Conservation (phyloP, 2,888 invertebrate genomes). For the Pecten maximus region DNA sequence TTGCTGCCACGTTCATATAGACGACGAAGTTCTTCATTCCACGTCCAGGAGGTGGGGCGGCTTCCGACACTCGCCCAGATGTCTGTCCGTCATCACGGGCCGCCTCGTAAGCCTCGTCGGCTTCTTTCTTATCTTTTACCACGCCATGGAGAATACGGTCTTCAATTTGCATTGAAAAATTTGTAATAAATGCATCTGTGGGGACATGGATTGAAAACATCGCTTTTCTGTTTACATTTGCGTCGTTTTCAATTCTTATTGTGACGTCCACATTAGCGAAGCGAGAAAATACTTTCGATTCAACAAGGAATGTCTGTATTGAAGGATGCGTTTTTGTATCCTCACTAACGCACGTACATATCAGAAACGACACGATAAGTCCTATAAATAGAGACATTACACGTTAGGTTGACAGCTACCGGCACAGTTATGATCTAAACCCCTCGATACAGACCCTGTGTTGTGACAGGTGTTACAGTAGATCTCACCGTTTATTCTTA, state of each 20-base stretch:
- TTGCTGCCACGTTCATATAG: constrained; percentile 87
- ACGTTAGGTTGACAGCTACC: too few relatives aligned
- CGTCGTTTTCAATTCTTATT: constrained; percentile 36
- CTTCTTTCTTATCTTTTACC: constrained; percentile 78
- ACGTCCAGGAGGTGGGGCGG: constrained; percentile 47
- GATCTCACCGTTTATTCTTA: too few relatives aligned
- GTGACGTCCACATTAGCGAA: constrained; percentile 42
- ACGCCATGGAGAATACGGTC: constrained; percentile 39
- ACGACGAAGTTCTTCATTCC: constrained; percentile 77
- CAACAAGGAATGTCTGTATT: background rate
- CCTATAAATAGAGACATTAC: background rate
- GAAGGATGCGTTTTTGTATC: background rate
- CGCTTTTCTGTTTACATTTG: constrained; percentile 81
- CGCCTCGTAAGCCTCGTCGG: constrained; percentile 73
- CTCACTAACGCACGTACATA: background rate
- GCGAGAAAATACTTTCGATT: constrained; percentile 42
- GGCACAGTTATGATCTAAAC: too few relatives aligned
- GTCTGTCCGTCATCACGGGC: constrained; percentile 75
- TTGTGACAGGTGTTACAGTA: too few relatives aligned
- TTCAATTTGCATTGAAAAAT: constrained; percentile 71
- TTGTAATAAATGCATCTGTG: constrained; percentile 83
- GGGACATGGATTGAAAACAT: constrained; percentile 87
- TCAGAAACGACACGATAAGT: background rate
- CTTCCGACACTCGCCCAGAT: constrained; percentile 72
- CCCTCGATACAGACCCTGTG: too few relatives aligned